Percentiles rank a stretch among this genome's conserved stretches.
These are phyloP conservation scores for Lophius piscatorius DNA, from an alignment of 2,113 vertebrate species.

Conservation along the genomic window DNA sequence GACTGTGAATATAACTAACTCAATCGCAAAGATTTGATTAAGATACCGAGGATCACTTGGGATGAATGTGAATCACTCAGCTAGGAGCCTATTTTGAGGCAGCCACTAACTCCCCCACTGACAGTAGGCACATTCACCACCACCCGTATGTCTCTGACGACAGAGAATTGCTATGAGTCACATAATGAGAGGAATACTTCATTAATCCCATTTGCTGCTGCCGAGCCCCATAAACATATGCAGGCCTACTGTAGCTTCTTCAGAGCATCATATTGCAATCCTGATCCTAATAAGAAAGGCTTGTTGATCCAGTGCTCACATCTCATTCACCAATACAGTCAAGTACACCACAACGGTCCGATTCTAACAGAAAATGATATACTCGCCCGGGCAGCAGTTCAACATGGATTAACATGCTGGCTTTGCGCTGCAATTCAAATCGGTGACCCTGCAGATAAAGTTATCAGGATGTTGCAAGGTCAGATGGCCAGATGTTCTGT, in stretches of 20 bases:
- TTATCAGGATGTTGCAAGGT: slow-evolving; percentile 69
- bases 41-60: slow-evolving; percentile 54
- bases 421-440: slow-evolving; percentile 57
- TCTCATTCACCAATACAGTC: slow-evolving; percentile 27
- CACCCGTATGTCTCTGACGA: slow-evolving; percentile 57
- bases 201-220: slow-evolving; percentile 70
- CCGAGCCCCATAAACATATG: slow-evolving; percentile 54
- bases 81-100: slow-evolving; percentile 62
- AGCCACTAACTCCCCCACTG: slow-evolving; percentile 58
- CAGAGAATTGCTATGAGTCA: slow-evolving; percentile 66
- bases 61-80: slow-evolving; percentile 66
- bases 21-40: slow-evolving; percentile 68
- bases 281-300: slow-evolving; percentile 27
- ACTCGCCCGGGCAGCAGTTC: slow-evolving; percentile 35
- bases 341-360: slow-evolving; percentile 41
- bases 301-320: slow-evolving; percentile 20
- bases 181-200: slow-evolving; percentile 73
- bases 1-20: slow-evolving; percentile 53
- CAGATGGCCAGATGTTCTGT: slow-evolving; percentile 75
- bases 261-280: slow-evolving; percentile 45
- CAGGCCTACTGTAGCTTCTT: slow-evolving; percentile 60
- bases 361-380: slow-evolving; percentile 47
- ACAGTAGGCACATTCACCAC: slow-evolving; percentile 65
- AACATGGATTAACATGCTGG: slow-evolving; percentile 72
- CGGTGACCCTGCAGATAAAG: slow-evolving; percentile 71